Evolutionary conservation across 1,140 invertebrate genomes (phyloP), one percentile per base, ranked within the genome.

Genomic region (Hyles euphorbiae): DNA sequence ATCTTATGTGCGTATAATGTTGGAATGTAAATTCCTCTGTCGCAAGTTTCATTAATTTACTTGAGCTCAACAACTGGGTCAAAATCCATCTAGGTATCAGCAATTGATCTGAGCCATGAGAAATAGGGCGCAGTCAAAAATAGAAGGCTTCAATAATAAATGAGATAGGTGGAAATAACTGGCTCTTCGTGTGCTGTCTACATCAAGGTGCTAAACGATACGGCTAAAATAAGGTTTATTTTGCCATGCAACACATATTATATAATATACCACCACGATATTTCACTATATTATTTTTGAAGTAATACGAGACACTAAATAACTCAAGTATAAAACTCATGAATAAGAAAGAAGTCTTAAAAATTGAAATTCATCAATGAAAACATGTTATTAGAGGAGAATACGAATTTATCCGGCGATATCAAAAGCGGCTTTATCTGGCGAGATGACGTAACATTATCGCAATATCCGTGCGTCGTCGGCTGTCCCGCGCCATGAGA

Each of bases 381-480:
- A 40, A 40, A 40, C 5, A 40, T 40, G 8, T 40, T 40, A 40
- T 40, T 5, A 70, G 58, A 58, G 53, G 67, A 71, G 70, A 75
- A 70, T 78, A 70, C 72, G 73, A 78, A 76, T 81, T 76, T 76
- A 78, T 74, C 65, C 66, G 58, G 63, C 62, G 61, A 71, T 78
- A 78, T 72, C 69, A 73, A 74, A 74, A 74, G 72, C 65, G 65
- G 61, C 63, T 78, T 74, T 76, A 76, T 76, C 68, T 73, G 56
- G 63, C 63, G 70, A 73, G 72, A 76, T 76, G 74, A 77, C 67
- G 68, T 75, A 75, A 75, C 74, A 77, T 75, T 79, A 79, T 81
- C 72, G 70, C 74, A 81, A 84, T 81, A 84, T 84, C 75, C 76
- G 70, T 71, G 73, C 73, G 65, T 83, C 70, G 71, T 64, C 71